phyloP scores from a whole-genome alignment of 2,113 vertebrate species.

The Nothoprocta pentlandii region DNA sequence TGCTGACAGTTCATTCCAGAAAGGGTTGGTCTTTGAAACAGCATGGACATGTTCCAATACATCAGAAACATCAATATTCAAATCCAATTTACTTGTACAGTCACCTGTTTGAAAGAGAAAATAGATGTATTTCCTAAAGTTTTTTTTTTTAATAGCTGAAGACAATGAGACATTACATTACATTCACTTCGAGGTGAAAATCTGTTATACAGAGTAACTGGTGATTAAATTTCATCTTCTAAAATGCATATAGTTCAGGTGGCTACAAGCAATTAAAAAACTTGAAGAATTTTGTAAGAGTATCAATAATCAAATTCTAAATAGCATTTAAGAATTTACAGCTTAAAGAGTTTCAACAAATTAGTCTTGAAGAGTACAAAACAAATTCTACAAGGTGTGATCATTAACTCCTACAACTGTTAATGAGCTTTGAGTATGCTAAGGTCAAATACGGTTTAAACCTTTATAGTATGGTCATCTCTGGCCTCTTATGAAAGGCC shows the following conservation, averaged over 20 bases:
- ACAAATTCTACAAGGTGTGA: not conserved
- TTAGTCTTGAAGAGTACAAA: not conserved
- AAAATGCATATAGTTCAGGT: not conserved
- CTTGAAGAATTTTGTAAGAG: too few relatives aligned
- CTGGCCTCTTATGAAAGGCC: not conserved
- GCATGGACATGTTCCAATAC: constrained; percentile 34
- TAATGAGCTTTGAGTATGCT: not conserved
- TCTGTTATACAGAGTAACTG: not conserved
- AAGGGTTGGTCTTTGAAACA: constrained; percentile 85
- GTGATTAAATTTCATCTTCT: not conserved
- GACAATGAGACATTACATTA: not conserved
- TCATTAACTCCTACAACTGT: not conserved
- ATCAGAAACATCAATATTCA: constrained; percentile 62
- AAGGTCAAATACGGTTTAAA: not conserved
- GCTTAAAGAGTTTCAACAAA: not conserved
- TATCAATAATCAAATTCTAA: not conserved
- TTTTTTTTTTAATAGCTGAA: not conserved
- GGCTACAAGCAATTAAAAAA: not conserved
- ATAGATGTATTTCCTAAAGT: not conserved
- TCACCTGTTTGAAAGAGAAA: constrained; percentile 63
- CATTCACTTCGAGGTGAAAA: not conserved
- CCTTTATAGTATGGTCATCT: not conserved
- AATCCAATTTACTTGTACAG: constrained; percentile 39
- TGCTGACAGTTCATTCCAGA: constrained; percentile 89
- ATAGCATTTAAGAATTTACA: not conserved